Base-by-base conservation (phyloP, 35 echinoderm and acorn worm genomes). In the Nesometra sesokonis region DNA sequence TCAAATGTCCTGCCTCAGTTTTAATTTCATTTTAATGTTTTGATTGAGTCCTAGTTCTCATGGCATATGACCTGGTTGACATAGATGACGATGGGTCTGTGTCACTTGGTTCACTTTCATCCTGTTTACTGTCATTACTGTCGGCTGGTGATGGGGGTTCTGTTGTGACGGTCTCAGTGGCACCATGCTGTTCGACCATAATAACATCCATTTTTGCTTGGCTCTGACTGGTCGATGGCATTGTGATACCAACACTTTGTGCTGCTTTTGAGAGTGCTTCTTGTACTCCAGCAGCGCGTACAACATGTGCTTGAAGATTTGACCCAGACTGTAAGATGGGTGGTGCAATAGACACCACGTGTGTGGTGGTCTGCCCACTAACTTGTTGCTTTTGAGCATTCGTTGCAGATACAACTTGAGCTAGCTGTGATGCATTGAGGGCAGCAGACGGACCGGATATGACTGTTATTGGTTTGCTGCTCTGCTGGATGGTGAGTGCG, bases 381-480 rank as follows among this genome's bases (percentile, higher is more conserved):
- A 1, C 21, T 19, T 27, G 9, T 27, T 17, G 21, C 23, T 67
- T 67, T 27, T 67, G 52, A 19, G 52, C 52, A 67, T 67, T 67
- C 23, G 52, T 67, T 11, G 21, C 52, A 67, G 52, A 67, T 1
- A 67, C 52, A 1, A 67, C 52, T 67, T 67, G 52, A 67, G 52
- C 52, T 67, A 67, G 23, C 21, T 67, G 52, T 11, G 52, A 67
- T 67, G 52, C 52, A 19, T 67, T 67, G 21, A 67, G 52, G 9
- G 52, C 21, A 9, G 52, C 21, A 2, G 52, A 67, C 21, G 52
- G 52, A 27, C 52, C 21, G 23, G 91, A 91, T 27, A 97, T 97
- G 85, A 97, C 90, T 34, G 94, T 97, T 34, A 97, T 91, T 32
- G 94, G 94, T 91, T 97, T 97, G 36, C 91, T 89, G 15, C 85